These are phyloP conservation scores for Coranthus polyacanthus DNA, from an alignment of 2,797 vertebrate species.

Conservation along the genomic window DNA sequence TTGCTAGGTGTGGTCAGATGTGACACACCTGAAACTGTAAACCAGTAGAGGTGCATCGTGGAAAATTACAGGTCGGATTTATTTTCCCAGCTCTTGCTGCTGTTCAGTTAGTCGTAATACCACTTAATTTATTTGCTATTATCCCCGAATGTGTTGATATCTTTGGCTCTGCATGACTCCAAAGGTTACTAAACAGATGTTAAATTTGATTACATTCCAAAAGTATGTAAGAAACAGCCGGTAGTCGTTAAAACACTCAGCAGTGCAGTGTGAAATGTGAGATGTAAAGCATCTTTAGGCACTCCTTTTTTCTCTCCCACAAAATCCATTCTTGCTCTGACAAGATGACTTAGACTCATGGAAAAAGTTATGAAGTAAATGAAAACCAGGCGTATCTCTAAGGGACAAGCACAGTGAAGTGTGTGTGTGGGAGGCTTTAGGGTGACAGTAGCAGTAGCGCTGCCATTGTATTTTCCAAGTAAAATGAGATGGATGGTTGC, in stretches of 20 bases:
- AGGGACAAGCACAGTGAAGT: slow-evolving; percentile 7
- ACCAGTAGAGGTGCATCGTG: not conserved
- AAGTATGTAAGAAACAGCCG: slow-evolving; percentile 32
- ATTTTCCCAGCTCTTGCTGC: not conserved
- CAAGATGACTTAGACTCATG: slow-evolving; percentile 32
- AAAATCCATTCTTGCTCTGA: slow-evolving; percentile 9
- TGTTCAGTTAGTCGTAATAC: not conserved
- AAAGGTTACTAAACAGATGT: too few relatives aligned
- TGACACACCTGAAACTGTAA: too few relatives aligned
- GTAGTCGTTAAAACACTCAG: slow-evolving; percentile 10
- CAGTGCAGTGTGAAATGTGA: slow-evolving; percentile 7
- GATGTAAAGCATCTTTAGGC: slow-evolving; percentile 41
- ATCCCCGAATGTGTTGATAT: not conserved
- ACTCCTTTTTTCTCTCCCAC: not conserved
- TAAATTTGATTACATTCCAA: slow-evolving; percentile 3
- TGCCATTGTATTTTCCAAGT: slow-evolving; percentile 51
- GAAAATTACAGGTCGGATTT: not conserved
- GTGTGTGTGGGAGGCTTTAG: slow-evolving; percentile 5
- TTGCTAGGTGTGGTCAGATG: not conserved
- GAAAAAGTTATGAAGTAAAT: slow-evolving; percentile 60
- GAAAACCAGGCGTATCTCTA: slow-evolving; percentile 52
- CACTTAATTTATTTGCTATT: not conserved
- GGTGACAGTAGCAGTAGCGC: slow-evolving; percentile 7
- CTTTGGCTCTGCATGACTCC: not conserved
- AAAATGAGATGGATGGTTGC: slow-evolving; percentile 72